Conservation (phyloP, 2,797 vertebrate genomes). For the Atherinosoma microstoma region DNA sequence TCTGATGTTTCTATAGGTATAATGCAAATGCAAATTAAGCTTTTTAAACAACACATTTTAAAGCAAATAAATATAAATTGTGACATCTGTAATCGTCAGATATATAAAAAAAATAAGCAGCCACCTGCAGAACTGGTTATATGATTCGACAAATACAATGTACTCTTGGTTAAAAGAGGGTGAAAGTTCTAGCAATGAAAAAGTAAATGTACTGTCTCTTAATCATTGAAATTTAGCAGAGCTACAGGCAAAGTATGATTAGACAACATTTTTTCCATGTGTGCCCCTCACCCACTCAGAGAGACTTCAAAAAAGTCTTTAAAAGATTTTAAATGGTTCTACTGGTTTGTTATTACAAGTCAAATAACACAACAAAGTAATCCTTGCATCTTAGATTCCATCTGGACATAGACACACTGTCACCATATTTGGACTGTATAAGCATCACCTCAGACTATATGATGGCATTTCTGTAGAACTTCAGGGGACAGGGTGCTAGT, state of each 20-base stretch:
- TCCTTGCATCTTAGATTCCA: background rate
- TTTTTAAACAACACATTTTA: background rate
- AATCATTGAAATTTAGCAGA: background rate
- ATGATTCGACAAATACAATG: conserved; percentile 3
- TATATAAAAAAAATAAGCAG: background rate
- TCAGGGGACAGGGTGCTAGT: conserved; percentile 38
- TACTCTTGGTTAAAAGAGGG: background rate
- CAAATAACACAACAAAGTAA: background rate
- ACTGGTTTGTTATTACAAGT: background rate
- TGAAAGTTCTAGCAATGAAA: background rate
- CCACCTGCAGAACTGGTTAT: conserved; percentile 4
- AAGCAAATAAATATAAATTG: background rate
- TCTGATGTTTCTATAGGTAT: background rate
- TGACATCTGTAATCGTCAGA: background rate
- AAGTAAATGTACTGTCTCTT: background rate
- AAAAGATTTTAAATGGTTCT: background rate
- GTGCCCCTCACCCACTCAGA: too few relatives aligned
- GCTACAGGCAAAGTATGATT: background rate
- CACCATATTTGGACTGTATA: conserved; percentile 4
- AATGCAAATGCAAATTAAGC: background rate
- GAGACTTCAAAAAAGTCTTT: background rate
- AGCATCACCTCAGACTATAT: conserved; percentile 16
- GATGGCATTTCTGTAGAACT: conserved; percentile 9
- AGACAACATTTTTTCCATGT: background rate
- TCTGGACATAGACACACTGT: background rate